Conservation (phyloP, 2,888 invertebrate species). For the Tipula confusa region DNA sequence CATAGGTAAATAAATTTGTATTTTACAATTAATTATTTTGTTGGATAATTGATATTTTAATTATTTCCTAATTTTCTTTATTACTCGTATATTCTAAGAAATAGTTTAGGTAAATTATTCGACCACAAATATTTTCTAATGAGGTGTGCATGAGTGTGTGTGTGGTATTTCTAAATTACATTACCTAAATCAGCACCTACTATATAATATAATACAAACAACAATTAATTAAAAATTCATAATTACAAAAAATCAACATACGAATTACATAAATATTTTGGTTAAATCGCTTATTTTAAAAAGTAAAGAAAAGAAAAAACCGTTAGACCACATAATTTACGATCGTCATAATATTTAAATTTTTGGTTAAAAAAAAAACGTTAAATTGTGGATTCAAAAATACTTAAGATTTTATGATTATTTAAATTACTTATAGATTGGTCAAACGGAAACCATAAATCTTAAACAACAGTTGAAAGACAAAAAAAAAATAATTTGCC, state of each 20-base stretch:
- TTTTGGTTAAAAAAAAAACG: too few relatives aligned
- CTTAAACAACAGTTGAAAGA: neutral
- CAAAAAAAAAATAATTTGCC: neutral
- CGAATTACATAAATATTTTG: neutral
- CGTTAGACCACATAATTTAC: neutral
- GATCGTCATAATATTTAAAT: neutral
- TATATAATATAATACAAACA: neutral
- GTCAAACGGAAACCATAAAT: neutral
- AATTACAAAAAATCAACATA: neutral
- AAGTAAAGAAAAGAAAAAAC: neutral
- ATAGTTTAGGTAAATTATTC: neutral
- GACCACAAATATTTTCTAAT: neutral
- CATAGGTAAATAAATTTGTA: too few relatives aligned
- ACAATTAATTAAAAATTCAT: conserved; percentile 3
- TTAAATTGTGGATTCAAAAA: neutral
- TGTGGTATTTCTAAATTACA: neutral
- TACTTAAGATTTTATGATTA: neutral
- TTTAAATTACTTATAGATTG: conserved; percentile 13
- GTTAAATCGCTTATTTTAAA: neutral
- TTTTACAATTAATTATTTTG: neutral
- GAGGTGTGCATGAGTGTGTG: neutral
- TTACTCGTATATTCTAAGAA: neutral
- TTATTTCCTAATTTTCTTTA: neutral
- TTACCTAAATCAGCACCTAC: neutral
- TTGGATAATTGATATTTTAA: conserved; percentile 20